These are phyloP conservation scores for Apaloderma vittatum DNA, from an alignment of 2,113 vertebrate genomes.

Conservation along the genomic window DNA sequence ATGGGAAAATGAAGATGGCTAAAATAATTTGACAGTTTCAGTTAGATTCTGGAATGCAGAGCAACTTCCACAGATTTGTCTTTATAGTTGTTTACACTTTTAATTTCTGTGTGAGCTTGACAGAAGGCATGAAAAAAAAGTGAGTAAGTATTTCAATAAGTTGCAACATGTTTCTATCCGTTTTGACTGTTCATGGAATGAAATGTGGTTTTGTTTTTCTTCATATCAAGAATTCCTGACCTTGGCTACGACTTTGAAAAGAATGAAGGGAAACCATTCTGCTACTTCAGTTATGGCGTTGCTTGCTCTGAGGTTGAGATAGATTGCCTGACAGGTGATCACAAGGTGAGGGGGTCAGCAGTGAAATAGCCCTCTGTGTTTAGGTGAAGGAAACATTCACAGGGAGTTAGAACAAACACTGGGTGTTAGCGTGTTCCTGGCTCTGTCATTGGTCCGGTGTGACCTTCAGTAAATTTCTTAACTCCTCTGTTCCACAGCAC, in stretches of 20 bases:
- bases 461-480: conserved; percentile 56
- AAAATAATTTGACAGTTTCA: background rate
- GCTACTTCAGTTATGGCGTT: conserved; percentile 91
- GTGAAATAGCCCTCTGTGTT: background rate
- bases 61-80: background rate
- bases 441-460: conserved; percentile 45
- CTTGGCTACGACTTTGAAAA: conserved; percentile 87
- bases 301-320: conserved; percentile 95
- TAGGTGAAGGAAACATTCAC: background rate
- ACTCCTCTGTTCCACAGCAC: conserved; percentile 18
- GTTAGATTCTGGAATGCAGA: background rate
- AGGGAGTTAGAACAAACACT: background rate
- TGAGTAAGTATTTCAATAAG: background rate
- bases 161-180: background rate
- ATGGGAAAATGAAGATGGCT: background rate
- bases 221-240: conserved; percentile 84
- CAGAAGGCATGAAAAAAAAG: background rate
- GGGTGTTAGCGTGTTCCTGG: background rate
- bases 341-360: conserved; percentile 84
- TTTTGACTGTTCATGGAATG: background rate
- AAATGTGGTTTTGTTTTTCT: background rate
- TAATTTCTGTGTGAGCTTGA: background rate
- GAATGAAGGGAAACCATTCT: conserved; percentile 88
- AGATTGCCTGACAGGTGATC: conserved; percentile 94
- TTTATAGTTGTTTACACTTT: background rate